These are phyloP conservation scores for Holacanthella duospinosa DNA, from an alignment of 2,888 invertebrate genomes.

Conservation along the genomic window DNA sequence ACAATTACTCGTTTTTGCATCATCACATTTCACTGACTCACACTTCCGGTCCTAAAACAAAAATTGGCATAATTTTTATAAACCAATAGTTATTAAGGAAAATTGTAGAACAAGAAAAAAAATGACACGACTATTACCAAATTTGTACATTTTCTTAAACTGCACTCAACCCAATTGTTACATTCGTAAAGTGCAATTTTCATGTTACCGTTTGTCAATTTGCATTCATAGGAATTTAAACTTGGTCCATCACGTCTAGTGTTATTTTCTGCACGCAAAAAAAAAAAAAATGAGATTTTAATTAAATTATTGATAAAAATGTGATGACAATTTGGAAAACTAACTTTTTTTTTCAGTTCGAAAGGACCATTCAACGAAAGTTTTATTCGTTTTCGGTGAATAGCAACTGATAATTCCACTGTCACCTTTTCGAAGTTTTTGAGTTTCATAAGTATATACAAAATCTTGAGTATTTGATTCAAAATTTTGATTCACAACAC, in stretches of 20 bases:
- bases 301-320: too few relatives aligned
- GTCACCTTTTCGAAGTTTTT: neutral
- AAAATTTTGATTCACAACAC: neutral
- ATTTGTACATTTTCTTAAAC: neutral
- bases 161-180: conserved; percentile 12
- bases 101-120: neutral
- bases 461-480: neutral
- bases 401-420: neutral
- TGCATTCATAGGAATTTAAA: neutral
- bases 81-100: too few relatives aligned
- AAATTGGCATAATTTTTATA: neutral
- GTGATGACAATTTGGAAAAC: too few relatives aligned
- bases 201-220: neutral
- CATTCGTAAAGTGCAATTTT: neutral
- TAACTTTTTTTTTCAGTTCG: too few relatives aligned
- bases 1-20: neutral
- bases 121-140: too few relatives aligned
- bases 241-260: neutral
- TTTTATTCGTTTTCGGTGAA: neutral
- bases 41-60: conserved; percentile 6
- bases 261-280: neutral
- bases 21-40: neutral
- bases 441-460: neutral
- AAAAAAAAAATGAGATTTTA: neutral
- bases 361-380: neutral